These are phyloP conservation scores for Porites rus DNA, from an alignment of 92 coral and sea anemone genomes.

Conservation along the genomic window DNA sequence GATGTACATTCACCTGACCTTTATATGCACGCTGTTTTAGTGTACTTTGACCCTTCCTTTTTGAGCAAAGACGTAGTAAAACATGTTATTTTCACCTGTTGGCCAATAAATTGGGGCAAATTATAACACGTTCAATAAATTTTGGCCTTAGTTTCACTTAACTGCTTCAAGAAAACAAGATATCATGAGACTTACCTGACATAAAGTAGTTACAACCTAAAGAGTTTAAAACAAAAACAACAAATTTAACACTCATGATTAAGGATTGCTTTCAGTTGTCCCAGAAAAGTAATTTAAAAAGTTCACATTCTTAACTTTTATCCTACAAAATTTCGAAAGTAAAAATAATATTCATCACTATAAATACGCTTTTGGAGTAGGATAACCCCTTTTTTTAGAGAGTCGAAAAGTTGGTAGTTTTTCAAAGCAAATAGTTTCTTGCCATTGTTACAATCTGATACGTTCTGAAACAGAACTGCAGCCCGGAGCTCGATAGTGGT, in stretches of 20 bases:
- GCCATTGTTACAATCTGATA: constrained; percentile 22
- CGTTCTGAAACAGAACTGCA: constrained; percentile 10
- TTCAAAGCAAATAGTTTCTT: not conserved
- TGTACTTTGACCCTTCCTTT: too few relatives aligned
- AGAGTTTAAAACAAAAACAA: not conserved
- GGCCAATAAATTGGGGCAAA: too few relatives aligned
- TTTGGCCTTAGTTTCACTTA: too few relatives aligned
- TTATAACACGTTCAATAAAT: too few relatives aligned
- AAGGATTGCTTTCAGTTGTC: not conserved
- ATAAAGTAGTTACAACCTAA: constrained; percentile 22
- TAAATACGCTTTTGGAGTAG: not conserved
- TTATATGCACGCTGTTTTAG: too few relatives aligned
- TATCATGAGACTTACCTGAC: constrained; percentile 19
- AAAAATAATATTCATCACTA: not conserved
- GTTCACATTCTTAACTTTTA: not conserved
- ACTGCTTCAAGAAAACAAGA: too few relatives aligned
- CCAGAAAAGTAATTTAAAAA: not conserved
- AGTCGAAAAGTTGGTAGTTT: not conserved
- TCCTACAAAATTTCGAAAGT: not conserved
- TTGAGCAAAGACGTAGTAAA: too few relatives aligned
- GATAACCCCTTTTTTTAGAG: not conserved
- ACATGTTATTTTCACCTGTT: too few relatives aligned
- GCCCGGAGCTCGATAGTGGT: not conserved
- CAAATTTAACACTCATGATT: constrained; percentile 12
- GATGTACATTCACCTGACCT: too few relatives aligned